Percentiles rank a stretch among this genome's conserved stretches.
phyloP scores from a whole-genome alignment of 2,113 vertebrate species.

The Petroica traversi region DNA sequence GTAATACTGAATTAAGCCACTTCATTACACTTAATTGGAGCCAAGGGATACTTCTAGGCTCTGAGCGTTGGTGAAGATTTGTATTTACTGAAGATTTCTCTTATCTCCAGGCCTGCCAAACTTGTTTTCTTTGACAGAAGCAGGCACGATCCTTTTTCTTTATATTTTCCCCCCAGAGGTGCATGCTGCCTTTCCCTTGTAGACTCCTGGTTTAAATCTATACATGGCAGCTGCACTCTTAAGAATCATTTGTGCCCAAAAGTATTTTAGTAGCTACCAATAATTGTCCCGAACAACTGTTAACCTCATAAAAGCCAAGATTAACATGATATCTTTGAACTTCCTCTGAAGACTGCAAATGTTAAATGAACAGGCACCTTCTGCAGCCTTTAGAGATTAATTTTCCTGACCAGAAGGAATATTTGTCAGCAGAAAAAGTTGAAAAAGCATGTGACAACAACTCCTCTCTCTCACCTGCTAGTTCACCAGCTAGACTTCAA shows the following conservation, averaged over 20 bases:
- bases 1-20: conserved; percentile 41
- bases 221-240: background rate
- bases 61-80: background rate
- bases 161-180: background rate
- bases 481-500: background rate
- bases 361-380: background rate
- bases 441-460: background rate
- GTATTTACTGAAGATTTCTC: background rate
- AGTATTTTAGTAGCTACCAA: background rate
- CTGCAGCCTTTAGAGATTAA: background rate
- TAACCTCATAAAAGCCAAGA: background rate
- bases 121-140: background rate
- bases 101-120: background rate
- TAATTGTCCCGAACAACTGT: background rate
- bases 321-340: background rate
- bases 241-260: background rate
- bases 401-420: background rate
- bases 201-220: background rate
- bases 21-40: conserved; percentile 47
- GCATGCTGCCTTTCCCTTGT: background rate
- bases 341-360: background rate
- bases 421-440: background rate
- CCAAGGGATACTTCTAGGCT: conserved; percentile 12
- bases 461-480: background rate
- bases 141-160: background rate